Percentiles rank a stretch among this genome's conserved stretches.
Evolutionary conservation across 2,113 vertebrate genomes (phyloP).

Genomic region (Caranx ignobilis): DNA sequence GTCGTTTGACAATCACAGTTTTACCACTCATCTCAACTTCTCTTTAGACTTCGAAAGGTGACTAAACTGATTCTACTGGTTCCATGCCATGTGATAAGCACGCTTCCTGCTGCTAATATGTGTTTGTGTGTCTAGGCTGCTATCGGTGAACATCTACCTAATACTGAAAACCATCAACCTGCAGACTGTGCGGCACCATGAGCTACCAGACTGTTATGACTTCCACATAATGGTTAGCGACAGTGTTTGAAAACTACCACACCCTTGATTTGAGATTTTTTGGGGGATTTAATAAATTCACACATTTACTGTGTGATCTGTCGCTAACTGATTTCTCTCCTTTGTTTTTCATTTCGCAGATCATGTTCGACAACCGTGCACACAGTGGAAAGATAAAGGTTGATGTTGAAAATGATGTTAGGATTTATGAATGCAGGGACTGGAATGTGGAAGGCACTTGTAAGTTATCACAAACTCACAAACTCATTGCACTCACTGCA

Average conservation of each 20-base stretch:
- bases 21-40: conserved; percentile 83
- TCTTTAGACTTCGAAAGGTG: conserved; percentile 94
- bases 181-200: conserved; percentile 92
- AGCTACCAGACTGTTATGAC: conserved; percentile 94
- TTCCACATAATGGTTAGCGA: conserved; percentile 89
- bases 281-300: not conserved
- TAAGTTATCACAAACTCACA: conserved; percentile 77
- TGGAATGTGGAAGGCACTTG: conserved; percentile 91
- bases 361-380: conserved; percentile 92
- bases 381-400: conserved; percentile 94
- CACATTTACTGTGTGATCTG: not conserved
- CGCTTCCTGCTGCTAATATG: conserved; percentile 1
- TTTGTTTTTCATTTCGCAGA: conserved; percentile 81
- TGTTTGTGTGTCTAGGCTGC: conserved; percentile 83
- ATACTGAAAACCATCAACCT: conserved; percentile 95
- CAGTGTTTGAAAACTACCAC: not conserved
- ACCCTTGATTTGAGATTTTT: not conserved
- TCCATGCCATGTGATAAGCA: not conserved
- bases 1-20: conserved; percentile 58
- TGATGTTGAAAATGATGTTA: conserved; percentile 87
- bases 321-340: not conserved
- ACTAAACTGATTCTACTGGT: conserved; percentile 47
- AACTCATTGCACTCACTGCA: not conserved
- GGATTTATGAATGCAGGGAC: conserved; percentile 91
- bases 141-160: conserved; percentile 89